Percentiles rank a stretch among this genome's conserved stretches.
Conservation (phyloP, 2,888 invertebrate genomes). For the Apamea anceps region DNA sequence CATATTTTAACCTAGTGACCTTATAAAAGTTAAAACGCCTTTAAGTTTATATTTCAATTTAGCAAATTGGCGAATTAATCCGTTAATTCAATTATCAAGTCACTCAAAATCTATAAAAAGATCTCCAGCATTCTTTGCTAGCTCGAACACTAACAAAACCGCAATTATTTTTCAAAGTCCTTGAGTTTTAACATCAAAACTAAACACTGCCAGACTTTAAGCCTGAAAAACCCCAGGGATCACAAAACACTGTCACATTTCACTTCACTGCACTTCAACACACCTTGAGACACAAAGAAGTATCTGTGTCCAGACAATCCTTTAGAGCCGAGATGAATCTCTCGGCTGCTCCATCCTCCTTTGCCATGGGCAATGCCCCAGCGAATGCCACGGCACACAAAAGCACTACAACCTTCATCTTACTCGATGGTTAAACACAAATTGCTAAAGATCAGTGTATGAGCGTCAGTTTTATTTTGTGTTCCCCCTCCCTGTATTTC, state of each 20-base stretch:
- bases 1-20: neutral
- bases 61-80: slow-evolving; percentile 17
- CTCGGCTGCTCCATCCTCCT: slow-evolving; percentile 83
- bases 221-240: slow-evolving; percentile 60
- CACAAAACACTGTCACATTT: slow-evolving; percentile 70
- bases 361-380: slow-evolving; percentile 82
- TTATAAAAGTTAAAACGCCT: neutral
- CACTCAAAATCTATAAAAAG: neutral
- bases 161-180: slow-evolving; percentile 65
- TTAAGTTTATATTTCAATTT: neutral
- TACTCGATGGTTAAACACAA: slow-evolving; percentile 80
- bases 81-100: slow-evolving; percentile 3
- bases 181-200: slow-evolving; percentile 52
- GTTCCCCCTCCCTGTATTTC: slow-evolving; percentile 80
- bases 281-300: slow-evolving; percentile 94
- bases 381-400: slow-evolving; percentile 80
- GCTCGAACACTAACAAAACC: slow-evolving; percentile 39
- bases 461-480: slow-evolving; percentile 86
- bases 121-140: slow-evolving; percentile 13
- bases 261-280: slow-evolving; percentile 84
- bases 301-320: slow-evolving; percentile 93
- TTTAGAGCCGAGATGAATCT: slow-evolving; percentile 88
- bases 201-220: slow-evolving; percentile 36
- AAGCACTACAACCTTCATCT: slow-evolving; percentile 85
- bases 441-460: slow-evolving; percentile 84